A percentile compares a stretch with the other conserved stretches of the same genome.
These are phyloP conservation scores for Phasianus colchicus DNA, from an alignment of 2,113 vertebrate species.

Conservation along the genomic window DNA sequence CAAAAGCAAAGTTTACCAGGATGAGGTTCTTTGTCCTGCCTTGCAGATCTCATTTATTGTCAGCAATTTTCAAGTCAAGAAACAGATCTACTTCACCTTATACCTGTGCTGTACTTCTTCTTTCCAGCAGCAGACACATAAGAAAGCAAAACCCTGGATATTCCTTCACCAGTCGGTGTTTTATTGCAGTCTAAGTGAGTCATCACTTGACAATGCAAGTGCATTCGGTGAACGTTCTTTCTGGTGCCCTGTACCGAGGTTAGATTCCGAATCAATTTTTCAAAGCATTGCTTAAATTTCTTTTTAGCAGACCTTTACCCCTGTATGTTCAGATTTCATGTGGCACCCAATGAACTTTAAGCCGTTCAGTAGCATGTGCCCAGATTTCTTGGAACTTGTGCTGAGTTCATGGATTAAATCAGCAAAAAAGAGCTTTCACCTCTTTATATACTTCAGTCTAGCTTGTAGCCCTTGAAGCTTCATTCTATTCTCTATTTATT, in stretches of 20 bases:
- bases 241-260: background rate
- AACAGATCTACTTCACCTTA: background rate
- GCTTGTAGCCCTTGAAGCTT: background rate
- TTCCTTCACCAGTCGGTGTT: background rate
- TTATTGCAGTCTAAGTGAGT: background rate
- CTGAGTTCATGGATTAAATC: background rate
- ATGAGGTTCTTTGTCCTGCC: fast-evolving
- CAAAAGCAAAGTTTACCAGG: background rate
- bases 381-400: background rate
- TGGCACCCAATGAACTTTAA: background rate
- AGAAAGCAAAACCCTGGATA: background rate
- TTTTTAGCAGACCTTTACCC: background rate
- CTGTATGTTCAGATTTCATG: background rate
- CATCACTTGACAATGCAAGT: background rate
- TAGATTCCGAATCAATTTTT: constrained; percentile 9
- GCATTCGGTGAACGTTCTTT: background rate
- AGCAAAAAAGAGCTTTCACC: background rate
- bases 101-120: background rate
- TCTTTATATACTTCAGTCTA: background rate
- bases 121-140: background rate
- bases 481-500: background rate
- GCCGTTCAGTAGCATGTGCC: background rate
- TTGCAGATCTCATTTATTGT: background rate
- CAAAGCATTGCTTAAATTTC: constrained; percentile 11
- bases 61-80: background rate